Base-by-base conservation (phyloP, 2,888 invertebrate species). In the Phengaris alcon region DNA sequence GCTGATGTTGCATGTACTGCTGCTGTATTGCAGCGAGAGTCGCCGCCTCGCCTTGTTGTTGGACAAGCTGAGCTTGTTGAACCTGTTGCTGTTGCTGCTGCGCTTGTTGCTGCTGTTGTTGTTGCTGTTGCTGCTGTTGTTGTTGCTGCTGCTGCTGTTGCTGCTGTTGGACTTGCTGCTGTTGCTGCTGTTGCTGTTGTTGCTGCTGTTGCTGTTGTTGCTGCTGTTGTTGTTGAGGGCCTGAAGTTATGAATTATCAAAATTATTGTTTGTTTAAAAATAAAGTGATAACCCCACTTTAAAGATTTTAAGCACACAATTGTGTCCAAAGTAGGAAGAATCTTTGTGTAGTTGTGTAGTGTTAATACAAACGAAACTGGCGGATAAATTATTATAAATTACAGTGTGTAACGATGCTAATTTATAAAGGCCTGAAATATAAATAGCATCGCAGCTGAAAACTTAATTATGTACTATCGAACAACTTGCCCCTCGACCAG, bases 1-100 rank as follows among this genome's bases (percentile, higher is more conserved):
- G 94, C 77, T 94, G 94, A 75, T 93, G 94, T 76, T 93, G 93
- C 79, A 92, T 75, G 72, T 93, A 91, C 79, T 93, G 92, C 81
- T 92, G 91, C 79, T 93, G 94, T 79, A 94, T 85, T n/a, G 93
- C 93, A 0, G 92, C 93, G 73, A 93, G 84, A 2, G 92, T 91
- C 8, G 91, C 92, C 0, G 92, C 89, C 73, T 93, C 93, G 52
- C 90, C 93, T 80, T 85, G 84, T 79, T 84, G 83, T 55, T 86
- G 85, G 68, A 83, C 81, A 80, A 84, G 78, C 69, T 94, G 93
- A 22, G 88, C 88, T 77, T 90, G 90, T 48, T 87, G 88, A 59
- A 84, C 88, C 77, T 90, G 90, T 78, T 89, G 90, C 77, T 91
- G 91, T 79, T 90, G 89, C 6, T 88, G 83, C 74, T 89, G 84